Conservation (phyloP, 2,888 invertebrate genomes). For the Andrena marginata region DNA sequence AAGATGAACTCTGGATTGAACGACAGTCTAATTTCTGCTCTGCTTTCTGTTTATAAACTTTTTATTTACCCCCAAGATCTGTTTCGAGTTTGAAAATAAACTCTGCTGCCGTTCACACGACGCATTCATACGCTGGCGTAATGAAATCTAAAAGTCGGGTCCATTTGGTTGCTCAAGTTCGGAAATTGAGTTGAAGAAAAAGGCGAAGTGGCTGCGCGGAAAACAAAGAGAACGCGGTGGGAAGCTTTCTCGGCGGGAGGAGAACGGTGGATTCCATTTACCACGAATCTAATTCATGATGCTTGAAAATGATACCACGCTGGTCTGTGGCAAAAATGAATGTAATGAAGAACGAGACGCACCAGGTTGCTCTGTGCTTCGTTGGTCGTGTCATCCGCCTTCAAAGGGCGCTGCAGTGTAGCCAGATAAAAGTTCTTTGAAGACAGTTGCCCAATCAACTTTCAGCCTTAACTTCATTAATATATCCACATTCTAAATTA, state of each 20-base stretch:
- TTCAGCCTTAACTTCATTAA: too few species aligned
- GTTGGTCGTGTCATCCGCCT: too few species aligned
- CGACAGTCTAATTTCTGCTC: too few species aligned
- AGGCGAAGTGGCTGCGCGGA: neutral
- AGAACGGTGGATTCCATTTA: conserved; percentile 32
- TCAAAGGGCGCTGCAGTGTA: too few species aligned
- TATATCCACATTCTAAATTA: too few species aligned
- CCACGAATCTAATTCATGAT: conserved; percentile 9
- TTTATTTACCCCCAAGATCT: neutral
- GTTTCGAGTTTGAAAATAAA: neutral
- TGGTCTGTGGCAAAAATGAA: neutral
- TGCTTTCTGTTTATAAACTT: too few species aligned
- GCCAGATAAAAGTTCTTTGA: too few species aligned
- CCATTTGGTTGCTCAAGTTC: neutral
- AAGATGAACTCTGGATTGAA: too few species aligned
- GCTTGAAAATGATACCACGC: conserved; percentile 20
- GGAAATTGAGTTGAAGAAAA: conserved; percentile 24
- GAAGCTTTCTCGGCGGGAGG: conserved; percentile 1
- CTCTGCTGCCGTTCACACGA: neutral
- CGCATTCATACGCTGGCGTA: neutral
- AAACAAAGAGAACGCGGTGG: conserved; percentile 19
- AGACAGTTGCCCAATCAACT: too few species aligned
- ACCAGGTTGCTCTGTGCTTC: too few species aligned
- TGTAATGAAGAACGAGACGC: neutral
- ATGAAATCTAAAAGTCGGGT: neutral